phyloP scores from a whole-genome alignment of 2,888 invertebrate genomes.

The Camptogramma bilineatum region DNA sequence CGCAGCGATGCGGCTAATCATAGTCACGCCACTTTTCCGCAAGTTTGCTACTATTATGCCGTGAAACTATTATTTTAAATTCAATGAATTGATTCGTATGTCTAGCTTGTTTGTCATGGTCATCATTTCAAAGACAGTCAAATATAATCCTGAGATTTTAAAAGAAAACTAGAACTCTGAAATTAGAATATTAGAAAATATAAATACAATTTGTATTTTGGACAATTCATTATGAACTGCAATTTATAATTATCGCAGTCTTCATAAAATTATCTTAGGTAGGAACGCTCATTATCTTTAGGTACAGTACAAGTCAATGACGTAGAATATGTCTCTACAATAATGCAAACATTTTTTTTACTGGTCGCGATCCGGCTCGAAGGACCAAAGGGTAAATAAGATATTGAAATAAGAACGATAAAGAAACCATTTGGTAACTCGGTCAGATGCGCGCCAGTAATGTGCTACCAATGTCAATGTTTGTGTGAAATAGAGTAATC shows the following conservation, averaged over 20 bases:
- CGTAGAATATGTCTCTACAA: neutral
- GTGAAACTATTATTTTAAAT: slow-evolving; percentile 1
- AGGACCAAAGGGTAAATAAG: slow-evolving; percentile 7
- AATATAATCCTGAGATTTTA: too few relatives aligned
- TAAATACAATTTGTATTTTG: neutral
- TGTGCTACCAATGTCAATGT: slow-evolving; percentile 15
- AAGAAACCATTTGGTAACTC: slow-evolving; percentile 16
- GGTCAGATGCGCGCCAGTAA: slow-evolving; percentile 13
- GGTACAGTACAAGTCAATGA: neutral
- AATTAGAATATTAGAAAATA: too few relatives aligned
- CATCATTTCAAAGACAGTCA: too few relatives aligned
- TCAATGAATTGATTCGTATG: neutral
- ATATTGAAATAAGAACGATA: slow-evolving; percentile 16
- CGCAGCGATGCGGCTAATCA: slow-evolving; percentile 1
- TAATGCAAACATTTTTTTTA: neutral
- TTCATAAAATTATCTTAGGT: neutral
- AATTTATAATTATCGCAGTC: neutral
- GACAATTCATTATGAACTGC: neutral
- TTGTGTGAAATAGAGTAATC: slow-evolving; percentile 1
- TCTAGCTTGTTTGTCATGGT: neutral
- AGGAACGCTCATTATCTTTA: neutral
- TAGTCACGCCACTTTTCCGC: neutral
- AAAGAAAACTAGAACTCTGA: too few relatives aligned
- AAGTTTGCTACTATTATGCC: neutral
- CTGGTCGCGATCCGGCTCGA: slow-evolving; percentile 1